phyloP scores from a whole-genome alignment of 2,113 vertebrate species.

The Poeciliopsis prolifica region DNA sequence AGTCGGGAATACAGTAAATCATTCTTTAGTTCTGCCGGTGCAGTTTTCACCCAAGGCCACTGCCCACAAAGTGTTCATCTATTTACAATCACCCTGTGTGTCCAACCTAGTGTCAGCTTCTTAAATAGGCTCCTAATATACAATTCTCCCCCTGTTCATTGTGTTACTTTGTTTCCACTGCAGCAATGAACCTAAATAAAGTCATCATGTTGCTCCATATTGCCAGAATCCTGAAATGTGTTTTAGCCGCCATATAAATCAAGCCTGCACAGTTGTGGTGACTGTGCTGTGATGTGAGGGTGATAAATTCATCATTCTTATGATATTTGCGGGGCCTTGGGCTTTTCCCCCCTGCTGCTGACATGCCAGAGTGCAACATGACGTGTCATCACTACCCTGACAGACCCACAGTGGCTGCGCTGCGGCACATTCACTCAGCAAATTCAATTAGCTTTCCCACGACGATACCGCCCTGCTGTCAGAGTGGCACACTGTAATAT shows the following conservation, averaged over 20 bases:
- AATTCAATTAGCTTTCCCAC: conserved; percentile 74
- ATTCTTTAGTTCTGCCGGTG: conserved; percentile 74
- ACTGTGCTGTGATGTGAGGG: conserved; percentile 58
- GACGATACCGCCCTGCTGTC: conserved; percentile 52
- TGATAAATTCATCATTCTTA: conserved; percentile 72
- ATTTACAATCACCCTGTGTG: conserved; percentile 53
- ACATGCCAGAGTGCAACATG: conserved; percentile 66
- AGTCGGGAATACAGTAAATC: conserved; percentile 75
- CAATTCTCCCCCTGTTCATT: conserved; percentile 48
- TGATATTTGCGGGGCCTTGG: conserved; percentile 57
- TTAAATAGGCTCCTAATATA: conserved; percentile 55
- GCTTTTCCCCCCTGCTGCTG: conserved; percentile 44
- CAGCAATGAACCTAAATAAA: conserved; percentile 22
- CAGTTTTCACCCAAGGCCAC: conserved; percentile 52
- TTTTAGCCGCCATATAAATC: conserved; percentile 45
- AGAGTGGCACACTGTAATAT: conserved; percentile 63
- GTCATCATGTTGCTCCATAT: conserved; percentile 20
- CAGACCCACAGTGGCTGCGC: conserved; percentile 49
- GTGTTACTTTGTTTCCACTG: conserved; percentile 38
- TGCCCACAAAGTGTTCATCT: conserved; percentile 59
- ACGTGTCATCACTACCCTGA: conserved; percentile 57
- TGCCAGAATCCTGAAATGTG: conserved; percentile 24
- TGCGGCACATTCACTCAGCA: conserved; percentile 52
- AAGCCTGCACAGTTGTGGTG: conserved; percentile 60
- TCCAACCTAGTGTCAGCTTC: conserved; percentile 54